A percentile compares a stretch with the other conserved stretches of the same genome.
Conservation (phyloP, 2,888 invertebrate species). For the Eumerus sabulonum region DNA sequence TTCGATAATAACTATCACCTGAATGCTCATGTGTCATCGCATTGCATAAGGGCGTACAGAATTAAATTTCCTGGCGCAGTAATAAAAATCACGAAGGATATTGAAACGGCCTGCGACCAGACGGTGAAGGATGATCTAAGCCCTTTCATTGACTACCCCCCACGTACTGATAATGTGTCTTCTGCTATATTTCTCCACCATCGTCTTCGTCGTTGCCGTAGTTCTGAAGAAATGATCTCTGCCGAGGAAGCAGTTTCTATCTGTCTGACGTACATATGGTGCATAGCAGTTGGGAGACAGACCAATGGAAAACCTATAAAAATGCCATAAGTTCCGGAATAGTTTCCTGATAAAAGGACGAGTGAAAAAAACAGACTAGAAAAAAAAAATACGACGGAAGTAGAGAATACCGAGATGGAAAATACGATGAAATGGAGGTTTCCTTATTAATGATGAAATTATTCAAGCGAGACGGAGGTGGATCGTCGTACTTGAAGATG, state of each 20-base stretch:
- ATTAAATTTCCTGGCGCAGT: conserved; percentile 59
- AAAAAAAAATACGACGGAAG: conserved; percentile 17
- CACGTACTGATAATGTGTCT: conserved; percentile 32
- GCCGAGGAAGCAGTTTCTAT: conserved; percentile 9
- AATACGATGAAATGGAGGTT: conserved; percentile 52
- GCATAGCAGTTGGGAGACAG: conserved; percentile 36
- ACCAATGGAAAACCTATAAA: conserved; percentile 58
- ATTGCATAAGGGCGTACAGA: conserved; percentile 20
- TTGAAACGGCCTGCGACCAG: conserved; percentile 44
- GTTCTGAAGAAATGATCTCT: conserved; percentile 46
- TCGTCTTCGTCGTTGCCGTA: conserved; percentile 24
- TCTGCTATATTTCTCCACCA: conserved; percentile 2
- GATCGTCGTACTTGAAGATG: conserved; percentile 29
- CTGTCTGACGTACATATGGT: conserved; percentile 24
- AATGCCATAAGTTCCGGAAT: conserved; percentile 62
- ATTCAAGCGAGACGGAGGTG: conserved; percentile 50
- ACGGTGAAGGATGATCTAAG: neutral
- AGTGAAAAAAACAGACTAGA: conserved; percentile 10
- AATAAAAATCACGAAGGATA: conserved; percentile 59
- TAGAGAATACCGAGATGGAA: conserved; percentile 2
- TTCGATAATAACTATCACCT: conserved; percentile 3
- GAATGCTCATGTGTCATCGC: neutral
- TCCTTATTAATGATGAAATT: conserved; percentile 66
- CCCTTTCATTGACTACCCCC: conserved; percentile 5
- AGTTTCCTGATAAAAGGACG: conserved; percentile 10